Percentiles rank a stretch among this genome's conserved stretches.
Conservation (phyloP, 2,797 vertebrate species). For the Strix occidentalis region DNA sequence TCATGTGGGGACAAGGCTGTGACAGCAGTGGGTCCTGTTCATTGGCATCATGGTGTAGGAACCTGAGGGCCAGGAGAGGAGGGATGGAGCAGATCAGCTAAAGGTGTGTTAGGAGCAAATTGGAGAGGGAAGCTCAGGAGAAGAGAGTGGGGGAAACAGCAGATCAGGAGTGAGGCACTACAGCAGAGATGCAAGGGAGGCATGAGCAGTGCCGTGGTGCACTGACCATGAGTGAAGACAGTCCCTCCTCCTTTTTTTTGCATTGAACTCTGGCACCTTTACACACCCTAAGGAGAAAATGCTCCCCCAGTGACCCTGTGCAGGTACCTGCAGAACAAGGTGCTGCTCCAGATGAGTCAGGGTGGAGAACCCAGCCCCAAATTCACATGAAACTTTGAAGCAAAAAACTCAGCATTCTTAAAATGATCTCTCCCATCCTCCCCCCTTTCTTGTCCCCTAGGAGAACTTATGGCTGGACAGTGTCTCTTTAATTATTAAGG, state of each 20-base stretch:
- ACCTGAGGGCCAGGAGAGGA: background rate
- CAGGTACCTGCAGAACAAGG: conserved; percentile 33
- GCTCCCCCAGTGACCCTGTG: background rate
- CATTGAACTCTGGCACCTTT: conserved; percentile 34
- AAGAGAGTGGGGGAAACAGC: conserved; percentile 15
- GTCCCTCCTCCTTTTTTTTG: background rate
- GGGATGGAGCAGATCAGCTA: background rate
- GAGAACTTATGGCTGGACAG: conserved; percentile 99
- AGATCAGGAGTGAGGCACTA: background rate
- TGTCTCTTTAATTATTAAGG: conserved; percentile 99
- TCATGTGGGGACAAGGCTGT: background rate
- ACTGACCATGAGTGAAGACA: conserved; percentile 20
- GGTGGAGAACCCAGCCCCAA: conserved; percentile 52
- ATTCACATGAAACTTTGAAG: conserved; percentile 59
- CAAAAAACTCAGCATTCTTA: conserved; percentile 55
- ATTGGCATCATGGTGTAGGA: background rate
- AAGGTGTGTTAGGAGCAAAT: conserved; percentile 14
- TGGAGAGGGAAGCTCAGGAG: conserved; percentile 32
- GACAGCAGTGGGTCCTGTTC: conserved; percentile 3
- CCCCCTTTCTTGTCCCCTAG: conserved; percentile 86
- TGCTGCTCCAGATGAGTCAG: conserved; percentile 52
- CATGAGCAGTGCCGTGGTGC: background rate
- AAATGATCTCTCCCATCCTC: conserved; percentile 80
- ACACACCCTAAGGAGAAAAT: background rate
- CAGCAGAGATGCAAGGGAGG: conserved; percentile 23